Conservation (phyloP, 2,113 vertebrate genomes). For the Periophthalmus modestus region DNA sequence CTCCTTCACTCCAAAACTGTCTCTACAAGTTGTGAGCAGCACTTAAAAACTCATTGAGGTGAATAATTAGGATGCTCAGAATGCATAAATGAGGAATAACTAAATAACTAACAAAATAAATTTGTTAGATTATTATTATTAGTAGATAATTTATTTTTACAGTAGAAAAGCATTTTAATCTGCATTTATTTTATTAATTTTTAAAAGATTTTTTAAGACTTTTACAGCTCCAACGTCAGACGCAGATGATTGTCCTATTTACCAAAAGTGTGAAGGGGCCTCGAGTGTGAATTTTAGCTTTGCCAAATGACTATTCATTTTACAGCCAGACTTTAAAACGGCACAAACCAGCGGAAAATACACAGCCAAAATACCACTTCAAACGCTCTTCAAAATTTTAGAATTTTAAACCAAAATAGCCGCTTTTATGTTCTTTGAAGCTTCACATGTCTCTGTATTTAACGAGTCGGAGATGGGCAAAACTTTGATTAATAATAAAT, state of each 20-base stretch:
- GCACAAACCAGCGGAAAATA: background rate
- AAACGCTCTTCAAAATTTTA: background rate
- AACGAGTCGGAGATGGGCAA: background rate
- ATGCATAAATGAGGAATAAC: too few relatives aligned
- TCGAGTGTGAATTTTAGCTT: background rate
- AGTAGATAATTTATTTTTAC: too few relatives aligned
- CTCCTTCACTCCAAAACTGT: too few relatives aligned
- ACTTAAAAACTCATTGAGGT: too few relatives aligned
- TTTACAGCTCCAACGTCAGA: background rate
- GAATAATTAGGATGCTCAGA: too few relatives aligned
- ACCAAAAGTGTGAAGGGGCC: background rate
- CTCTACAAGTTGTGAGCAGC: too few relatives aligned
- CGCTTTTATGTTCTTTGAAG: background rate
- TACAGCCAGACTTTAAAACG: background rate
- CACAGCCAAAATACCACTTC: background rate
- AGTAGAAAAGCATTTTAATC: background rate
- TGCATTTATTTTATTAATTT: background rate
- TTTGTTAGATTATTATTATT: too few relatives aligned
- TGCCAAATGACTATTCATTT: background rate
- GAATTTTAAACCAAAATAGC: background rate
- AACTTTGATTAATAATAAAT: background rate
- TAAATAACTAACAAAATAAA: too few relatives aligned
- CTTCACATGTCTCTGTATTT: background rate
- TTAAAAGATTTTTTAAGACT: too few relatives aligned
- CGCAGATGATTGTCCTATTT: conserved; percentile 2